A percentile compares a stretch with the other conserved stretches of the same genome.
Conservation (phyloP, 2,113 vertebrate genomes). For the Thamnophis sirtalis region DNA sequence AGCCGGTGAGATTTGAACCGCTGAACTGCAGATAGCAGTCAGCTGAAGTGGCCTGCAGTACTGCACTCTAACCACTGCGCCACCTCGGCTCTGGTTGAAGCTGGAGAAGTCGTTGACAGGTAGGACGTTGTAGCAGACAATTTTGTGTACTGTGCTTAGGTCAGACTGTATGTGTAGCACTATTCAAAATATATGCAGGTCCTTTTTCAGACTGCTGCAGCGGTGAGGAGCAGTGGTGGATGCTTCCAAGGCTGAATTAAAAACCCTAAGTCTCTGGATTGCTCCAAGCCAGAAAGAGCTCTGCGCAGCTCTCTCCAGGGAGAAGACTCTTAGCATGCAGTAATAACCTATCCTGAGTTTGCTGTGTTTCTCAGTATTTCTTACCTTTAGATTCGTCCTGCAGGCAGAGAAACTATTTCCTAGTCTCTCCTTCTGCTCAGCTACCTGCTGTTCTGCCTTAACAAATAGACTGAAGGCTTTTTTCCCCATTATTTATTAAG, state of each 20-base stretch:
- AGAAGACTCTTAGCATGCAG: background rate
- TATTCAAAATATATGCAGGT: background rate
- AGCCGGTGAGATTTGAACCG: no score
- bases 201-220: background rate
- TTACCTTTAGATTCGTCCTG: background rate
- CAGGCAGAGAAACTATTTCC: background rate
- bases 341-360: background rate
- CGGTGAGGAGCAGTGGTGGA: background rate
- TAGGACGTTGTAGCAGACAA: no score
- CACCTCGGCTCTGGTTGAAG: no score
- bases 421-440: background rate
- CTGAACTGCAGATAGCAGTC: no score
- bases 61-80: no score
- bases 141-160: no score
- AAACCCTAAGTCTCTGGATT: background rate
- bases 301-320: background rate
- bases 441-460: background rate
- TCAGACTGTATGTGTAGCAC: background rate
- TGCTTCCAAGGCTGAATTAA: background rate
- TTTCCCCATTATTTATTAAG: background rate
- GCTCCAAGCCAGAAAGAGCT: background rate
- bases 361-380: background rate
- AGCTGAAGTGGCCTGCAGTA: no score
- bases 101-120: no score
- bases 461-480: background rate